Base-by-base conservation (phyloP, 1,140 invertebrate genomes). In the Muscidifurax raptorellus region DNA sequence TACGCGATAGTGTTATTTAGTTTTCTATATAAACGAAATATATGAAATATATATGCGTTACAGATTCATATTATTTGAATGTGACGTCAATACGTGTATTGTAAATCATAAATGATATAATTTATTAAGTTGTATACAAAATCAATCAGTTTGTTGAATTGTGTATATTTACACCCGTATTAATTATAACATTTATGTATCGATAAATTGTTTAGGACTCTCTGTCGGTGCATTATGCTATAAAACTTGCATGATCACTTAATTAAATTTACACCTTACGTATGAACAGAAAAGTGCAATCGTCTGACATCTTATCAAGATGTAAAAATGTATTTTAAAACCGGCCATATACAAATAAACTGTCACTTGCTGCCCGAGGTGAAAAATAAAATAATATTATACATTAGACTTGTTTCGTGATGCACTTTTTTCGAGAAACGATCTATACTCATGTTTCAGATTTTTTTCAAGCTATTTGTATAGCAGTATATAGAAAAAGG, bases 121-220 rank as follows among this genome's bases (percentile, higher is more conserved):
- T 86, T 86, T 79, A 86, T 36, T 88, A 87, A 87, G 76, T 86
- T 44, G 9, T n/a, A 22, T 86, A 87, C 89, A 88, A 40, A 52
- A 87, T 90, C 86, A 79, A 86, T 80, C 27, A 84, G 72, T 88
- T 87, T 88, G 66, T 88, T 88, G 84, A 85, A 75, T 69, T 78
- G 71, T 40, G 84, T 76, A 85, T 67, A 83, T 87, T 87, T 78
- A 87, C 67, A 74, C 86, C 80, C 87, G 80, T 87, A 84, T 66
- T 85, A 80, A n/a, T n/a, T 47, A 15, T 85, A 85, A 84, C 69
- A 74, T 78, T n/a, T 13, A 72, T 75, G 36, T 86, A 32, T 86
- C 52, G 28, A 69, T 5, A 27, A 69, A 30, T 27, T 30, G 9
- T 32, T 71, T 71, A 71, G 2, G 10, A 36, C 36, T 74, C 30